A percentile compares a stretch with the other conserved stretches of the same genome.
Conservation (phyloP, 2,113 vertebrate genomes). For the Cavia porcellus region DNA sequence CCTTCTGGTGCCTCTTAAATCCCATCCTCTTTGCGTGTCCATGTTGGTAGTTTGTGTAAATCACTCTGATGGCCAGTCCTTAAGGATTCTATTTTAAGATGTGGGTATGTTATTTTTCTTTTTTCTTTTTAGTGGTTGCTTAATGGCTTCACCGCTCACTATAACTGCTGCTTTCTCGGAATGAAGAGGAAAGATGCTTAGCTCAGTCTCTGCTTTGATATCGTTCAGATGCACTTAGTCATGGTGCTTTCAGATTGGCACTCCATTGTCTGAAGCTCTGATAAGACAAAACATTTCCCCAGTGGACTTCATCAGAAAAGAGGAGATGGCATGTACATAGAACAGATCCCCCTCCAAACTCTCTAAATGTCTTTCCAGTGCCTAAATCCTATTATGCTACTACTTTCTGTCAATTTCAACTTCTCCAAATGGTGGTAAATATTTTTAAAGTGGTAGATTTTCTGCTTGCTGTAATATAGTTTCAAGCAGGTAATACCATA, state of each 20-base stretch:
- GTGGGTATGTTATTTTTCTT: not conserved
- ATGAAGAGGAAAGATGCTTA: not conserved
- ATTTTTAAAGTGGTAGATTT: not conserved
- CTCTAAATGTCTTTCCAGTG: not conserved
- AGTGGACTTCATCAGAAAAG: slow-evolving; percentile 36
- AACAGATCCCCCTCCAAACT: not conserved
- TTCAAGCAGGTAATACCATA: not conserved
- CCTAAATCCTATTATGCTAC: not conserved
- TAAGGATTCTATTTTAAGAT: not conserved
- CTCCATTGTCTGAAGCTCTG: not conserved
- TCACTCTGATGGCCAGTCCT: not conserved
- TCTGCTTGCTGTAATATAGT: not conserved
- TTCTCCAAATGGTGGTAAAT: not conserved
- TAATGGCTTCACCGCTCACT: not conserved
- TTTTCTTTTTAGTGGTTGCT: not conserved
- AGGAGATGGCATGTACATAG: not conserved
- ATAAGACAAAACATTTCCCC: not conserved
- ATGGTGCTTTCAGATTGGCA: not conserved
- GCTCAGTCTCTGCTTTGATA: not conserved
- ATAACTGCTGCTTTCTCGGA: not conserved
- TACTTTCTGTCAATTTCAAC: not conserved
- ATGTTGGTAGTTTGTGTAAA: not conserved
- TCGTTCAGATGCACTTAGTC: not conserved
- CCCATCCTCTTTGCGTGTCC: not conserved
- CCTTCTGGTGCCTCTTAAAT: not conserved